Base-by-base conservation (phyloP, 2,113 vertebrate species). In the Centropristis striata region DNA sequence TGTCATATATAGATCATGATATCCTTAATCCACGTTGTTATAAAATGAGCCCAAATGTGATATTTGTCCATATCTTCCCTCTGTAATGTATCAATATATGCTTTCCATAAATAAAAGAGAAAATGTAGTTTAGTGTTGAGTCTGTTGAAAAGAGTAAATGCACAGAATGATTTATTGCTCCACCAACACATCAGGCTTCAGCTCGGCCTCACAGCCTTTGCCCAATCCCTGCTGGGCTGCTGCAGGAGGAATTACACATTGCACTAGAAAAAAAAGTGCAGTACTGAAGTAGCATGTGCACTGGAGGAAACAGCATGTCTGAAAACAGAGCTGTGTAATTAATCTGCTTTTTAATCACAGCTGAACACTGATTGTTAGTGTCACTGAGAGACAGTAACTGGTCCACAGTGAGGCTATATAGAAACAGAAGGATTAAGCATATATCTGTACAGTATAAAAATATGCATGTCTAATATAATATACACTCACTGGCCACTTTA, bases 91-190 rank as follows among this genome's bases (percentile, higher is more conserved):
- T 60, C 39, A 68, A 39, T 14, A 51, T 23, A 10, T 77, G 39
- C 73, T 85, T 80, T 63, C 36, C 32, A 70, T 55, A 53, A 88
- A 87, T 88, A 88, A 90, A 92, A 75, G 3, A 18, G 5, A 14
- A 25, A 14, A 46, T n/a, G 58, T 41, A 59, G 9, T 36, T 14
- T 36, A 14, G n/a, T 25, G 20, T 76, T 14, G 36, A 3, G 54
- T 44, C 27, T 36, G 4, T 1, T 66, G 27, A 4, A 18, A 42
- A 55, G 13, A 42, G 7, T 37, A 14, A 46, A 21, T 4, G 5
- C 50, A 20, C 1, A 25, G 16, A 47, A 21, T 49, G 50, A 64
- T 71, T 21, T n/a, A 55, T 36, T 36, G 18, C 39, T 70, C 13
- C 16, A 47, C n/a, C 14, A 4, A 11, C 37, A 37, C 55, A 20